Conservation (phyloP, 2,888 invertebrate genomes). For the Acanthosepion lycidas region DNA sequence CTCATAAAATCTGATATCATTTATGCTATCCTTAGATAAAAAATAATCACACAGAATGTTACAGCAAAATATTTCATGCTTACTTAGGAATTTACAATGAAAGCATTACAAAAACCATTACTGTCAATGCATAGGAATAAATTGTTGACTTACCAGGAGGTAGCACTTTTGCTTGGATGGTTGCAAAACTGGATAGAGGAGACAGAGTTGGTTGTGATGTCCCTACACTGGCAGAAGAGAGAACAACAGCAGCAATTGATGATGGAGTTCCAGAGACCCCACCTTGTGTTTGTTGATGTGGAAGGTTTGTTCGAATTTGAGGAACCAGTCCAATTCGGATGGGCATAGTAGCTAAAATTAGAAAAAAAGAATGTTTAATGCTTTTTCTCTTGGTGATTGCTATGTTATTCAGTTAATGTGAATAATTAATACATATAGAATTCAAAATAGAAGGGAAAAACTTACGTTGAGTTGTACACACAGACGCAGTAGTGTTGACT, state of each 20-base stretch:
- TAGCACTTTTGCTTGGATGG: slow-evolving; percentile 46
- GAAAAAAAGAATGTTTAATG: background rate
- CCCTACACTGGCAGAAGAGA: slow-evolving; percentile 41
- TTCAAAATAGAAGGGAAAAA: background rate
- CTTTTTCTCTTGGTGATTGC: too few relatives aligned
- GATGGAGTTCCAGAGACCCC: background rate
- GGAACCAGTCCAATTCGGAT: slow-evolving; percentile 47
- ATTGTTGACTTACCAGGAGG: slow-evolving; percentile 35
- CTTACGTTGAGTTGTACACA: background rate
- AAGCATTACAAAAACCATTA: background rate
- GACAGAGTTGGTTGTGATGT: background rate
- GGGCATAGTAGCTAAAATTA: slow-evolving; percentile 33
- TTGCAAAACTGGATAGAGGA: slow-evolving; percentile 37
- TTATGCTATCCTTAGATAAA: background rate
- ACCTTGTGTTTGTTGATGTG: slow-evolving; percentile 42
- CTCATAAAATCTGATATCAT: background rate
- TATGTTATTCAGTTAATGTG: background rate
- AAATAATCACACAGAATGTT: background rate
- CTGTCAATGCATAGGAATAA: background rate
- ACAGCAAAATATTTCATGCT: background rate
- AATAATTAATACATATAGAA: background rate
- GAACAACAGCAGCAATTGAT: slow-evolving; percentile 40
- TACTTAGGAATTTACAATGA: background rate
- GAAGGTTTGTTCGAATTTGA: slow-evolving; percentile 25
- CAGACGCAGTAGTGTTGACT: background rate